Evolutionary conservation across 2,888 invertebrate species (phyloP), one percentile per base, ranked within the genome.

Genomic region (Eilema griseolum): DNA sequence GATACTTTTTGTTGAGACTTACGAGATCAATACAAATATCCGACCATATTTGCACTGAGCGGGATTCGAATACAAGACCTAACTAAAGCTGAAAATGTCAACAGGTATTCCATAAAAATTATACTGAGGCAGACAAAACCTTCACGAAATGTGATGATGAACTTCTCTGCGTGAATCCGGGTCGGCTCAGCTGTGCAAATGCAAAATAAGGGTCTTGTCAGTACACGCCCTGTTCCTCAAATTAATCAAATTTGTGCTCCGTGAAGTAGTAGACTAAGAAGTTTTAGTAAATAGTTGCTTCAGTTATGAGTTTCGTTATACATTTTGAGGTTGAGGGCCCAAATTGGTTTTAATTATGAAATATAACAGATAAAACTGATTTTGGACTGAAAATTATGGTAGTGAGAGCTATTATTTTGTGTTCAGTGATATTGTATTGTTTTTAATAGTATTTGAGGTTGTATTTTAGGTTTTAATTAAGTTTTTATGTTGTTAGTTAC

Each of bases 261-360:
- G 60, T 16, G 61, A 66, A 74, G 67, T 70, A 23, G 56, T 41
- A 26, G 56, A 69, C 59, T 37, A 61, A 66, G 63, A 72, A 74
- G 46, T 66, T 67, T 65, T 67, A 67, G 67, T 75, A 72, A 75
- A 72, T 75, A 75, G 72, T 75, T 74, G 66, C 70, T 66, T 57
- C 26, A 68, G 60, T 64, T 61, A 72, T 68, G 68, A 68, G 70
- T 66, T 67, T 72, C 41, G 28, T 59, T 72, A 26, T 56, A 72
- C 59, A 71, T 66, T 72, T 70, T 68, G 33, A 57, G 64, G 63
- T 70, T 57, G 62, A 59, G 37, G 64, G 46, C 26, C 20, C 46
- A 70, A 75, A 68, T 70, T 70, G 41, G 66, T 70, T 75, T 70
- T 66, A 72, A 72, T 75, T 72, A 68, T 72, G 66, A 70, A 75